A percentile compares a stretch with the other conserved stretches of the same genome.
phyloP scores from a whole-genome alignment of 2,113 vertebrate genomes.

The Crotalus helleri region DNA sequence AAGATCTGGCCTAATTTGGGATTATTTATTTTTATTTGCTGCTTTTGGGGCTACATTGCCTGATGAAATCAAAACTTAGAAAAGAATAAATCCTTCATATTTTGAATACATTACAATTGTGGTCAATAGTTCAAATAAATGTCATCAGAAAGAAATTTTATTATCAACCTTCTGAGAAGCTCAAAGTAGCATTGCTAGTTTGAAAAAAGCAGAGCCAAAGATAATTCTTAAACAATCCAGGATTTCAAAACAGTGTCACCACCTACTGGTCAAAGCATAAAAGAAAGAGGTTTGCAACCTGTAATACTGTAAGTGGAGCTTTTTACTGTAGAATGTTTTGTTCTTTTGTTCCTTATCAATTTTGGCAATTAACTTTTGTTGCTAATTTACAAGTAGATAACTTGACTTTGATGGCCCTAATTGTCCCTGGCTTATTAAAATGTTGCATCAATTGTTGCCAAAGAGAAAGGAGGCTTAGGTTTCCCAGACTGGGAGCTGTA shows the following conservation, averaged over 20 bases:
- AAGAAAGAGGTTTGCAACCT: not conserved
- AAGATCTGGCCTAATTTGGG: not conserved
- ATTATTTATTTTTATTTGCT: not conserved
- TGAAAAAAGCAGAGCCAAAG: not conserved
- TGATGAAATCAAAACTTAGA: not conserved
- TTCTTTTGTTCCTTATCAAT: not conserved
- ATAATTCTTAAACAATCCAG: not conserved
- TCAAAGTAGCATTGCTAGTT: not conserved
- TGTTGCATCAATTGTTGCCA: not conserved
- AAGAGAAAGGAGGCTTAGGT: too few relatives aligned
- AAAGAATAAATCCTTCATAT: not conserved
- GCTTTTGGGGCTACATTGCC: not conserved
- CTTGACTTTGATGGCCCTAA: not conserved
- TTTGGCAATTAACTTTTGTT: not conserved
- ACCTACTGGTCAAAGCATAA: constrained; percentile 45
- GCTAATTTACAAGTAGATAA: not conserved
- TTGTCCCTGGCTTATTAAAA: not conserved
- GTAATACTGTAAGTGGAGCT: not conserved
- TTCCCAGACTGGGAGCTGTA: too few relatives aligned
- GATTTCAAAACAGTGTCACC: constrained; percentile 50
- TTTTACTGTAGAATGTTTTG: not conserved
- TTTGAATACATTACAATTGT: not conserved
- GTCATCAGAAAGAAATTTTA: not conserved
- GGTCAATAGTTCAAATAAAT: not conserved
- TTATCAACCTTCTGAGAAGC: constrained; percentile 3